Evolutionary conservation across 2,888 invertebrate genomes (phyloP), one percentile per base, ranked within the genome.

Genomic region (Agrochola litura): DNA sequence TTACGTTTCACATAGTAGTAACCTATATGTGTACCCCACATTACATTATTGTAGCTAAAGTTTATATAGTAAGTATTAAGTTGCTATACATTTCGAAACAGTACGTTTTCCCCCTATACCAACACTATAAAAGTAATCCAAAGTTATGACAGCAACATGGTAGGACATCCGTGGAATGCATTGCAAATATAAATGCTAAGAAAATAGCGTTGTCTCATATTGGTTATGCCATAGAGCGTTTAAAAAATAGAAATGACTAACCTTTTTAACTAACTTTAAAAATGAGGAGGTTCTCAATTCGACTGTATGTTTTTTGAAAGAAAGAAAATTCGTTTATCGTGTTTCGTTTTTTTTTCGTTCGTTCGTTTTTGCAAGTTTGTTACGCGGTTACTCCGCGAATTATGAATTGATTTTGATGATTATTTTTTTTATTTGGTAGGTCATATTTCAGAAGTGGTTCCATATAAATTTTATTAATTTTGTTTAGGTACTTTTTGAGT

Each of bases 101-200:
- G 68, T 79, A 61, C 49, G 16, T 69, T 79, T 56, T 70, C 60
- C 54, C 43, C 52, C 25, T 25, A 60, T 41, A 56, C n/a, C 43
- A 56, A 54, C 60, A 54, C 60, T 43, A 65, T 65, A 65, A 60
- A 80, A 73, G 60, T 76, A 84, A 85, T 72, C 61, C 68, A 71
- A 77, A 83, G 71, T 81, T 76, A 85, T 65, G 73, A 68, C n/a
- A 61, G 70, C 56, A 37, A 70, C 76, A 73, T 81, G 85, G 56
- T 49, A 52, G 37, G 37, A 61, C 73, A 60, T 77, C 60, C 77
- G 76, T 85, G 83, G 82, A 85, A 74, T 77, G 81, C 85, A 81
- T 77, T 77, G 68, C 77, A 77, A 76, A 81, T 77, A 73, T 71
- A 56, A 73, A 79, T 65, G 67, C 49, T 76, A 71, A 68, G 80